Base-by-base conservation (phyloP, 2,888 invertebrate species). In the Agrotis segetum region DNA sequence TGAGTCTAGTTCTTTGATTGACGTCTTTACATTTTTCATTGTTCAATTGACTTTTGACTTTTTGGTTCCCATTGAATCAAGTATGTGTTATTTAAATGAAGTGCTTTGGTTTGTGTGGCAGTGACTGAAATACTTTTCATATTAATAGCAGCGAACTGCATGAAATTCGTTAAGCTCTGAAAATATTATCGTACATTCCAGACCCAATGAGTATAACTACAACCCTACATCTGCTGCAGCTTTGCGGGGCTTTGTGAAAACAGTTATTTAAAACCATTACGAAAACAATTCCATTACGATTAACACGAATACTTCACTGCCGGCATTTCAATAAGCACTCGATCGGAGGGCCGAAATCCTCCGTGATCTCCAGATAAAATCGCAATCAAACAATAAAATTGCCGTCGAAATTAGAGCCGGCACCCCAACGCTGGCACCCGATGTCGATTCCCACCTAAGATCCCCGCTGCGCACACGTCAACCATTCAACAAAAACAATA, bases 371-470 rank as follows among this genome's bases (percentile, higher is more conserved):
- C 82, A 88, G 95, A 96, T 96, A 96, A 95, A 95, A 96, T 96
- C 95, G 93, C 94, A 94, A 95, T 95, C 94, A 94, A 92, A 92
- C 92, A 92, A 92, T 92, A 91, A 92, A 91, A 90, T 84, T 86
- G 85, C 88, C 86, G 86, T 81, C 88, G 88, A 92, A 93, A 94
- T 94, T 92, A 91, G 90, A 89, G 80, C 82, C 64, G 85, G 85
- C 92, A 91, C 93, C 88, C 78, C 74, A 83, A 68, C 72, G 90
- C 93, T 91, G 79, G 90, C 94, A 92, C 94, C 94, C 94, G 92
- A 90, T 93, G 94, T 92, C 91, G 89, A 92, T 95, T 95, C 95
- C 93, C 95, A 94, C 88, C 92, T 90, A 85, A 85, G 82, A 83
- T 77, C 90, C 94, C 93, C 87, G 92, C 83, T 64, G 93, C 68